Evolutionary conservation across 1,140 invertebrate species (phyloP).

Genomic region (Tribolium madens): DNA sequence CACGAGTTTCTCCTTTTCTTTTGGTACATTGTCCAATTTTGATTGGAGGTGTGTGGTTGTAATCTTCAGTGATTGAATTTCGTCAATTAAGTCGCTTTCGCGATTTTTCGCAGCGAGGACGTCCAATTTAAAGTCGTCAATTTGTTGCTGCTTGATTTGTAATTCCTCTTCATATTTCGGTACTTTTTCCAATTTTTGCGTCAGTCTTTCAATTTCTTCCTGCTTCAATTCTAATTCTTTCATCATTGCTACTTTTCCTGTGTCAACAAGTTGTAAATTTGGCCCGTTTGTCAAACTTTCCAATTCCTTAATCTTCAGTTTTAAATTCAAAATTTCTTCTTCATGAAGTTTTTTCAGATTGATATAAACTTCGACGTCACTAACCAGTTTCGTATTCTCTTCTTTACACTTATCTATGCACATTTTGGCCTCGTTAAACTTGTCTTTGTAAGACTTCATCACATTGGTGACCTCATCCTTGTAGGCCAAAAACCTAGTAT

Average conservation of each 20-base stretch:
- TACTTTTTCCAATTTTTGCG: not conserved
- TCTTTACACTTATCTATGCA: conserved; percentile 15
- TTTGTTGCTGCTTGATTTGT: conserved; percentile 1
- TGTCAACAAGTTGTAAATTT: not conserved
- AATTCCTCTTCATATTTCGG: not conserved
- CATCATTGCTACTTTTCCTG: not conserved
- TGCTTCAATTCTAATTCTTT: not conserved
- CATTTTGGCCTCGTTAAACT: conserved; percentile 1
- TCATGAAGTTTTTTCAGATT: not conserved
- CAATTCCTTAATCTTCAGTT: not conserved
- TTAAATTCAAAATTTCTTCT: conserved; percentile 15
- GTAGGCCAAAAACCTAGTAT: not conserved
- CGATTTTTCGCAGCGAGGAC: not conserved
- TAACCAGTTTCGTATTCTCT: conserved; percentile 2
- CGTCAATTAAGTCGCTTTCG: not conserved
- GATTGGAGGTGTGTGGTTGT: not conserved
- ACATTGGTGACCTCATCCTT: conserved; percentile 5
- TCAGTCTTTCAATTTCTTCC: conserved; percentile 12
- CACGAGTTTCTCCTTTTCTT: not conserved
- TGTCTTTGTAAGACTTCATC: conserved; percentile 15
- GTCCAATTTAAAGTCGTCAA: not conserved
- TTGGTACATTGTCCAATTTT: not conserved
- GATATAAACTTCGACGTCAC: not conserved
- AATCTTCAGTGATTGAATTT: not conserved
- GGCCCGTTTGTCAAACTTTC: not conserved